Evolutionary conservation across 2,888 invertebrate genomes (phyloP).

Genomic region (Tachina grossa): DNA sequence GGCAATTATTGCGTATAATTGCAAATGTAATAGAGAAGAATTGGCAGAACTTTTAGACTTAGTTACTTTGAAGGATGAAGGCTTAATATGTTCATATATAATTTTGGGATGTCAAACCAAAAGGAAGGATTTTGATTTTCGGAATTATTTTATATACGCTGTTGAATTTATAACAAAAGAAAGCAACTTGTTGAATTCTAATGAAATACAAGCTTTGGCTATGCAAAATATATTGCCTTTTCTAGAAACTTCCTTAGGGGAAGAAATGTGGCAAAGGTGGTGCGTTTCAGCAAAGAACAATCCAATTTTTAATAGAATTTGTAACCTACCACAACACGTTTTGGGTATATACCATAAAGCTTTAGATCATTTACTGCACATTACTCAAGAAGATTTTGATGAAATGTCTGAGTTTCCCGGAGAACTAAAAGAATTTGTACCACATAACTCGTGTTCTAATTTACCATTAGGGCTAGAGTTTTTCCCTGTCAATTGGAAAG

Average conservation of each 20-base stretch:
- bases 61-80: conserved; percentile 80
- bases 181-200: conserved; percentile 77
- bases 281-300: conserved; percentile 75
- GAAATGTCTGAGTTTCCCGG: conserved; percentile 86
- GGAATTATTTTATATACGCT: conserved; percentile 83
- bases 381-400: conserved; percentile 85
- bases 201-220: conserved; percentile 84
- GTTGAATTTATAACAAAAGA: conserved; percentile 77
- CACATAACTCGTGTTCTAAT: conserved; percentile 83
- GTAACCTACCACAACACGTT: no score
- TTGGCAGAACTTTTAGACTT: conserved; percentile 72
- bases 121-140: conserved; percentile 68
- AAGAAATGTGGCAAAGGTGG: conserved; percentile 86
- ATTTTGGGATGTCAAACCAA: conserved; percentile 67
- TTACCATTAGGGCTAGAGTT: conserved; percentile 84
- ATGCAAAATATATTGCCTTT: conserved; percentile 85
- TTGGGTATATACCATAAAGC: no score
- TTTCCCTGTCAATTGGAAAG: no score
- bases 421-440: conserved; percentile 85
- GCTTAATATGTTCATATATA: conserved; percentile 81
- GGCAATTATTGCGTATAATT: no score
- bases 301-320: conserved; percentile 81
- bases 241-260: conserved; percentile 85
- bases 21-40: conserved; percentile 44
- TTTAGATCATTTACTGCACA: conserved; percentile 85